A percentile compares a stretch with the other conserved stretches of the same genome.
phyloP scores from a whole-genome alignment of 1,140 invertebrate species.

The Hyles euphorbiae region DNA sequence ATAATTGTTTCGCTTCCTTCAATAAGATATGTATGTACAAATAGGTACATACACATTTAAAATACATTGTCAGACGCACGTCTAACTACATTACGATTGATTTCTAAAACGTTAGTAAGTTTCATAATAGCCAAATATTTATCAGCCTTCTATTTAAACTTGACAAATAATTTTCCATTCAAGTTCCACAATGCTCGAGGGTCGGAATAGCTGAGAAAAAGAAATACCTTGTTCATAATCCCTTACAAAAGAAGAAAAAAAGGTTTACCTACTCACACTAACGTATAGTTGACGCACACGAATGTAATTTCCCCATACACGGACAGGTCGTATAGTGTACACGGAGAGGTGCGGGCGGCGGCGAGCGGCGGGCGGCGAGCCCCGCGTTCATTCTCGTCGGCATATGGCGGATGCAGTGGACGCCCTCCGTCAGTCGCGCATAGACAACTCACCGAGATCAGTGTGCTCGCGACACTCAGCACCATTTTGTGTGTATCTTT shows the following conservation, averaged over 20 bases:
- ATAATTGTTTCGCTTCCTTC: no score
- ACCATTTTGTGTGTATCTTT: slow-evolving; percentile 71
- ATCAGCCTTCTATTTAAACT: slow-evolving; percentile 10
- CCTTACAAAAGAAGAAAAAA: slow-evolving; percentile 54
- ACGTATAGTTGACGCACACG: slow-evolving; percentile 36
- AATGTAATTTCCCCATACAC: slow-evolving; percentile 34
- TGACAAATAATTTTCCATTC: slow-evolving; percentile 14
- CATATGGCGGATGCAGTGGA: slow-evolving; percentile 73
- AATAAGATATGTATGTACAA: no score
- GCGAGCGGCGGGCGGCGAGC: slow-evolving; percentile 31
- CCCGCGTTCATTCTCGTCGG: slow-evolving; percentile 71
- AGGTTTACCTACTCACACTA: slow-evolving; percentile 43
- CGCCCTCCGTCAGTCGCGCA: slow-evolving; percentile 70
- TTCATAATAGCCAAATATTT: slow-evolving; percentile 4
- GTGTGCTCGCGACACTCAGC: slow-evolving; percentile 57
- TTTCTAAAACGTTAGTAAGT: no score
- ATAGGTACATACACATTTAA: no score
- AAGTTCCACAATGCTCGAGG: slow-evolving; percentile 25
- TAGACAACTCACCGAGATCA: slow-evolving; percentile 66
- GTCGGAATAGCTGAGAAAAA: slow-evolving; percentile 40
- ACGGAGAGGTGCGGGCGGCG: slow-evolving; percentile 19
- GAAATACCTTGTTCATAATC: slow-evolving; percentile 53
- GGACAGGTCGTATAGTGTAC: slow-evolving; percentile 35
- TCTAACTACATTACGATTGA: no score
- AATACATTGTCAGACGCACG: no score